Conservation (phyloP, 2,888 invertebrate species). For the Serripes groenlandicus region DNA sequence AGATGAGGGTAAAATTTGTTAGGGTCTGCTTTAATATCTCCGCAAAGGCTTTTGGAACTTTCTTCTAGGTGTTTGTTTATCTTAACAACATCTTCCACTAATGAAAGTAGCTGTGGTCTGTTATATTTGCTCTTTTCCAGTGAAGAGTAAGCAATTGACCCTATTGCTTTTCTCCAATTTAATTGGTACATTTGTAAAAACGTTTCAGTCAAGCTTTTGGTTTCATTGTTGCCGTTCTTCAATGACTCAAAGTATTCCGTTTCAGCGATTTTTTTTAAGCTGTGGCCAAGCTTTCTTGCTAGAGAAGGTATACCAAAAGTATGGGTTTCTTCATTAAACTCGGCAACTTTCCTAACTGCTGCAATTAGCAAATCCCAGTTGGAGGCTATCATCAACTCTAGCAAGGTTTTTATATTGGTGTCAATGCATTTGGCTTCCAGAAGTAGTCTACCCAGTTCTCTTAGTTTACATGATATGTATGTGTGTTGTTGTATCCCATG, state of each 20-base stretch:
- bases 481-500: constrained; percentile 10
- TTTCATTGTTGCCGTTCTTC: constrained; percentile 4
- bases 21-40: neutral
- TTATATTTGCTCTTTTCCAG: constrained; percentile 45
- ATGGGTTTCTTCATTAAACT: constrained; percentile 21
- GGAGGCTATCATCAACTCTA: constrained; percentile 6
- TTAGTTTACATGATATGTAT: constrained; percentile 23
- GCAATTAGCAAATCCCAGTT: constrained; percentile 34
- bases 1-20: constrained; percentile 22
- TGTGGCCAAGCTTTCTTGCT: constrained; percentile 35
- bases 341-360: constrained; percentile 32
- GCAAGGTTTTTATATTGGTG: constrained; percentile 5
- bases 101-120: constrained; percentile 38
- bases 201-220: neutral
- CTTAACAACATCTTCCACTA: constrained; percentile 51
- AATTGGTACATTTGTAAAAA: neutral
- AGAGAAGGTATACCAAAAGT: constrained; percentile 23
- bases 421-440: neutral
- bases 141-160: constrained; percentile 34
- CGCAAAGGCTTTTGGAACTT: neutral
- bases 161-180: constrained; percentile 38
- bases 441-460: constrained; percentile 39
- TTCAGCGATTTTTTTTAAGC: constrained; percentile 36
- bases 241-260: neutral
- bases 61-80: constrained; percentile 22